A percentile compares a stretch with the other conserved stretches of the same genome.
Evolutionary conservation across 2,797 vertebrate species (phyloP).

Genomic region (Allobates femoralis): DNA sequence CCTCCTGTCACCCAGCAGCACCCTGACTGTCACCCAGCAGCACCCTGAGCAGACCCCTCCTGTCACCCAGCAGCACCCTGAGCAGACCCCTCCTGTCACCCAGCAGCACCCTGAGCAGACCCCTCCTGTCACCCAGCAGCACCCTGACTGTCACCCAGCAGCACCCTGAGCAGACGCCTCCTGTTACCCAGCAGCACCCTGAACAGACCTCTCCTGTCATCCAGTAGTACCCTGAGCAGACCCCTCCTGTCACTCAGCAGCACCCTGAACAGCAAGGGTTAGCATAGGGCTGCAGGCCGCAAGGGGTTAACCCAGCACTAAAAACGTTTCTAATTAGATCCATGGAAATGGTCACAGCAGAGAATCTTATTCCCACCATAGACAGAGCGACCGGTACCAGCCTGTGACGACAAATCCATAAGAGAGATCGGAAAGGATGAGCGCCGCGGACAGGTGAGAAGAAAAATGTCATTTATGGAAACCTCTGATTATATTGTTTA

Average conservation of each 20-base stretch:
- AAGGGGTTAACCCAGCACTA: background rate
- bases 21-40: conserved; percentile 18
- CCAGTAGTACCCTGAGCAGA: conserved; percentile 6
- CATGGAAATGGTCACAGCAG: background rate
- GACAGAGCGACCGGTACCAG: background rate
- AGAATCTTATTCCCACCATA: background rate
- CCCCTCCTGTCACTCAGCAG: background rate
- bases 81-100: too few relatives aligned
- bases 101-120: conserved; percentile 8
- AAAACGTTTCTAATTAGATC: background rate
- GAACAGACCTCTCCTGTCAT: too few relatives aligned
- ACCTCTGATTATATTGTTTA: background rate
- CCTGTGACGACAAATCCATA: too few relatives aligned
- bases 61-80: background rate
- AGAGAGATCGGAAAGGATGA: background rate
- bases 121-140: background rate
- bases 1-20: background rate
- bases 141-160: conserved; percentile 15
- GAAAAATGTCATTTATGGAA: too few relatives aligned
- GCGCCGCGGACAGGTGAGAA: too few relatives aligned
- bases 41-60: conserved; percentile 10
- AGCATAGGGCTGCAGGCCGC: background rate
- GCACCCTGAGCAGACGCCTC: conserved; percentile 1
- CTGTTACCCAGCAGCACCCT: background rate
- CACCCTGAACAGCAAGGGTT: background rate